Percentiles rank a stretch among this genome's conserved stretches.
These are phyloP conservation scores for Eupithecia pulchellata DNA, from an alignment of 2,888 invertebrate genomes.

Conservation along the genomic window DNA sequence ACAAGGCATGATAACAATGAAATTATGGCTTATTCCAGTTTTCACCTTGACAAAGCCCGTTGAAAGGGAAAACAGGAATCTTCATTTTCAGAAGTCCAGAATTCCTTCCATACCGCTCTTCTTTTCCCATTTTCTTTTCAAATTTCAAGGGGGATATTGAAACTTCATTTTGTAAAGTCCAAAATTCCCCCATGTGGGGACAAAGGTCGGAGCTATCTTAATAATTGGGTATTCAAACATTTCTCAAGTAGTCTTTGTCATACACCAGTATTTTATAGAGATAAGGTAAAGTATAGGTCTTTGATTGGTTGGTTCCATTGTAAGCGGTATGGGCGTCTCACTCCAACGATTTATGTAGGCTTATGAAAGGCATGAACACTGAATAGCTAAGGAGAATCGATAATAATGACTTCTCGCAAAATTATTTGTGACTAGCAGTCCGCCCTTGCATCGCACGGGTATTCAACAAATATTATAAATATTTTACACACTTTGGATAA, in stretches of 20 bases:
- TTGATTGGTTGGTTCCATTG: constrained; percentile 24
- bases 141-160: too few species aligned
- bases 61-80: too few species aligned
- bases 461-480: too few species aligned
- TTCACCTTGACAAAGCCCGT: too few species aligned
- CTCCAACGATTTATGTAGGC: constrained; percentile 7
- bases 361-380: constrained; percentile 9
- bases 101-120: too few species aligned
- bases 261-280: background rate
- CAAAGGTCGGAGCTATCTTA: constrained; percentile 18
- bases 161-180: too few species aligned
- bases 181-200: too few species aligned
- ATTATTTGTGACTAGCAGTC: constrained; percentile 5
- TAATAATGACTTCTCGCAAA: background rate
- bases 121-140: too few species aligned
- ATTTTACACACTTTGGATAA: too few species aligned
- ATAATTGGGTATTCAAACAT: constrained; percentile 28
- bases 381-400: constrained; percentile 14
- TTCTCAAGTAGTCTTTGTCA: constrained; percentile 11
- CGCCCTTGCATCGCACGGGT: too few species aligned
- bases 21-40: too few species aligned
- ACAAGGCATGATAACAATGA: constrained; percentile 6
- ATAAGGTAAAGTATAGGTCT: background rate
- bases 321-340: constrained; percentile 9
- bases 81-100: too few species aligned